These are phyloP conservation scores for Yoshiicerus persimilis DNA, from an alignment of 1,140 invertebrate genomes.

Conservation along the genomic window DNA sequence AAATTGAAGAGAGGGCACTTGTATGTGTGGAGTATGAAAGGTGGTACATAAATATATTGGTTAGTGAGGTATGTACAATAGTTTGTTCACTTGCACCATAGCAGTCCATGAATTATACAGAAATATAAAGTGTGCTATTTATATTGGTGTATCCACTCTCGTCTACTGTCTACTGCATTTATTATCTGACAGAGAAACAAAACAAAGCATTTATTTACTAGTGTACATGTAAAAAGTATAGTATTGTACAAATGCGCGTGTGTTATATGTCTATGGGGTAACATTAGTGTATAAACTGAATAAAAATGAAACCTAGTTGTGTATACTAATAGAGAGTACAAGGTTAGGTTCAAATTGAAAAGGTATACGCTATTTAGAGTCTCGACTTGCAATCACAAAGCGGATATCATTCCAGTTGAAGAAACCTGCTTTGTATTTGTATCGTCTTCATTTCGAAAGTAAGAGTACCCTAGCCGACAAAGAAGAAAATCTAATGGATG, in stretches of 20 bases:
- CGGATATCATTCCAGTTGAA: background rate
- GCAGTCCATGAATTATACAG: too few species aligned
- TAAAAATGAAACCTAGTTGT: too few species aligned
- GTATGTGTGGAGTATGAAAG: background rate
- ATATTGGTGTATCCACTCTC: background rate
- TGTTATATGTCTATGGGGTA: too few species aligned
- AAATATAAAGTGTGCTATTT: background rate
- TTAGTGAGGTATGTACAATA: too few species aligned
- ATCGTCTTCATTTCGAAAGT: background rate
- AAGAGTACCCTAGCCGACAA: background rate
- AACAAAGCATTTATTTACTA: background rate
- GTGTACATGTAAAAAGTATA: background rate
- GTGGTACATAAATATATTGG: background rate
- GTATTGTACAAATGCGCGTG: too few species aligned
- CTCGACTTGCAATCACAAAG: background rate
- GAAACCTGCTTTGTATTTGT: background rate
- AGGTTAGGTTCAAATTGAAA: too few species aligned
- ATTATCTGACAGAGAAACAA: background rate
- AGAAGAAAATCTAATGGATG: background rate
- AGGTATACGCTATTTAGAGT: too few species aligned
- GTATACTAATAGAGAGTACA: too few species aligned
- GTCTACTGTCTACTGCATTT: background rate
- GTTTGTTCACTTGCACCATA: background rate
- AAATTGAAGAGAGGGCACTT: too few species aligned
- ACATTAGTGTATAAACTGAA: too few species aligned